Base-by-base conservation (phyloP, 2,113 vertebrate species). In the Clarias magur region DNA sequence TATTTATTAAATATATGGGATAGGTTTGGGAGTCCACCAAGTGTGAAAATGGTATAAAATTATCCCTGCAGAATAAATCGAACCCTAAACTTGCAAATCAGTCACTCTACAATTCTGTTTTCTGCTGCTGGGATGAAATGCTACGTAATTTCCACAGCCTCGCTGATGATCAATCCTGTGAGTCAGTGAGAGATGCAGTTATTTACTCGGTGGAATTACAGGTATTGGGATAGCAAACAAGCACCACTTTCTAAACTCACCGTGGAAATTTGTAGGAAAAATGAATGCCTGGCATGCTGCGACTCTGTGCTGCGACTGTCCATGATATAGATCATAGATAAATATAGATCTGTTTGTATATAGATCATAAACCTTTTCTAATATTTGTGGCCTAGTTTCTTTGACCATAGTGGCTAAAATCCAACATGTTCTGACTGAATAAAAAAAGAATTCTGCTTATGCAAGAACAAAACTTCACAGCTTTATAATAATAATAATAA, bases 111-210 rank as follows among this genome's bases (percentile, higher is more conserved):
- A 48, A 48, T 48, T 48, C 12, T 76, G 73, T 42, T 17, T 42
- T 19, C 42, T 76, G 42, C 48, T 54, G 75, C 42, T 54, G 75
- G 75, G 75, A 78, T 78, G 42, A 78, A 78, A 54, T 48, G 42
- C 42, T 48, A 4, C 42, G 6, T 76, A 11, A 75, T 48, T 75
- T 75, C 72, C 48, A 48, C 72, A 75, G 72, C 42, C 25, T n/a
- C 23, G 6, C 73, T 53, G 12, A 2, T 15, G 15, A 23, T 78
- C 75, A 5, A 16, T 78, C 11, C 48, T 79, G 10, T 57, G 76
- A 79, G 76, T 79, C 76, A 57, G 48, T 48, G 5, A 79, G 76
- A 10, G 76, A 79, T 30, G 76, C 76, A 57, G 9, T 57, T 79
- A 30, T 57, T 79, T 79, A 53, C 54, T 57, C 54, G 30, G 76